Conservation (phyloP, 1,140 invertebrate genomes). For the Drosophila athabasca region DNA sequence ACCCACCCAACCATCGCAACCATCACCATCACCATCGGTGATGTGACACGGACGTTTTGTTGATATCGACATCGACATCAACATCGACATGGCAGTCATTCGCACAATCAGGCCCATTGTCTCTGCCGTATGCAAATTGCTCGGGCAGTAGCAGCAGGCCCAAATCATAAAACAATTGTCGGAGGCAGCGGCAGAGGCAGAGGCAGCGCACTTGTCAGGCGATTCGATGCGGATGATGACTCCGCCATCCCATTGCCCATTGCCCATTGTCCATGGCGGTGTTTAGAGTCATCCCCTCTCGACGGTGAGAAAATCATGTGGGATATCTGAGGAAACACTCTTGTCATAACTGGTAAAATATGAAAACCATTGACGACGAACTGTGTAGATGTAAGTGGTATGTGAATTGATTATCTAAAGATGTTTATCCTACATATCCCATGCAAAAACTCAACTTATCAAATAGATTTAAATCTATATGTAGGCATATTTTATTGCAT, state of each 20-base stretch:
- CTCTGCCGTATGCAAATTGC: constrained; percentile 35
- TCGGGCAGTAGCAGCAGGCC: neutral
- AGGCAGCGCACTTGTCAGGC: constrained; percentile 28
- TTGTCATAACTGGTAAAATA: too few species aligned
- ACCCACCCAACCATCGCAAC: too few species aligned
- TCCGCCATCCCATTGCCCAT: neutral
- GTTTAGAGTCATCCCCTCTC: constrained; percentile 9
- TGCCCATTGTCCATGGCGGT: neutral
- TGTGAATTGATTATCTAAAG: too few species aligned
- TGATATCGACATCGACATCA: constrained; percentile 40
- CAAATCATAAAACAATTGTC: constrained; percentile 39
- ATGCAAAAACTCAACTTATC: too few species aligned
- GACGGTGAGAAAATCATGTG: constrained; percentile 12
- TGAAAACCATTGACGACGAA: too few species aligned
- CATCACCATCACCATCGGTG: neutral
- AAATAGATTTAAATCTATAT: too few species aligned
- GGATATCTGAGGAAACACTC: neutral
- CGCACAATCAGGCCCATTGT: constrained; percentile 41
- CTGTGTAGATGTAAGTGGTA: too few species aligned
- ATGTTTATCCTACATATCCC: too few species aligned
- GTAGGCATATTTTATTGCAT: too few species aligned
- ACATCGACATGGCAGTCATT: constrained; percentile 36
- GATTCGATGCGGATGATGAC: constrained; percentile 23
- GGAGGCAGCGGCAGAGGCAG: neutral
- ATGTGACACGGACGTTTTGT: constrained; percentile 14